phyloP scores from a whole-genome alignment of 2,888 invertebrate species.

The Stramonita haemastoma region DNA sequence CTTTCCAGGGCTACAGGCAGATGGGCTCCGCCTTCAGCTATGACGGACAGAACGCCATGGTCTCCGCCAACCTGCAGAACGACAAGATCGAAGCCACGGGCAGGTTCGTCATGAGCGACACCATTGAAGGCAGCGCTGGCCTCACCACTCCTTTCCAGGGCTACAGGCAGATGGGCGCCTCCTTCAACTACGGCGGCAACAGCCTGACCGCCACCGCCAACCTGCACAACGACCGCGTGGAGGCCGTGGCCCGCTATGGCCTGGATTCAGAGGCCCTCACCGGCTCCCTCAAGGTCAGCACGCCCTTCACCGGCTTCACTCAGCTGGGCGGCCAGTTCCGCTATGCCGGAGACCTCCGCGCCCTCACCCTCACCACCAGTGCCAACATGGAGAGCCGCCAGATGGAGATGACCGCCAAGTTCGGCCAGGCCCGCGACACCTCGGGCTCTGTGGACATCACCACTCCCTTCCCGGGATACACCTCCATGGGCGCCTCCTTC shows the following conservation, averaged over 20 bases:
- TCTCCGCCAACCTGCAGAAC: background rate
- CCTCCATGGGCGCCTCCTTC: slow-evolving; percentile 21
- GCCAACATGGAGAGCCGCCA: slow-evolving; percentile 21
- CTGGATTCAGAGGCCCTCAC: slow-evolving; percentile 12
- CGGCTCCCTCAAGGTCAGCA: background rate
- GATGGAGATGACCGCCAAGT: slow-evolving; percentile 10
- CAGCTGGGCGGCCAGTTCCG: slow-evolving; percentile 30
- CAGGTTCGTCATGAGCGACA: background rate
- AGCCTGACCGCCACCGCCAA: background rate
- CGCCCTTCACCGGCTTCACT: slow-evolving; percentile 12
- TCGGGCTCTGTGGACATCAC: slow-evolving; percentile 19
- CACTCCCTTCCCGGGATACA: slow-evolving; percentile 21
- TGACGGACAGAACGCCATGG: background rate
- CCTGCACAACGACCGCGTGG: slow-evolving; percentile 4
- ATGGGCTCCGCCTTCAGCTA: background rate
- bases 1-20: too few relatives aligned
- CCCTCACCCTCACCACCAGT: slow-evolving; percentile 16
- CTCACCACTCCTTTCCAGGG: too few relatives aligned
- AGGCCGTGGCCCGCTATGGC: slow-evolving; percentile 9
- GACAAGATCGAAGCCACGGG: slow-evolving; percentile 12
- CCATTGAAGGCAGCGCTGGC: background rate
- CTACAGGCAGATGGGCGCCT: background rate
- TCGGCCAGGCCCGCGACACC: background rate
- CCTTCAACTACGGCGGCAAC: background rate
- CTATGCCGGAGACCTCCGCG: slow-evolving; percentile 30